Evolutionary conservation across 2,113 vertebrate genomes (phyloP), one percentile per base, ranked within the genome.

Genomic region (Tachycineta bicolor): DNA sequence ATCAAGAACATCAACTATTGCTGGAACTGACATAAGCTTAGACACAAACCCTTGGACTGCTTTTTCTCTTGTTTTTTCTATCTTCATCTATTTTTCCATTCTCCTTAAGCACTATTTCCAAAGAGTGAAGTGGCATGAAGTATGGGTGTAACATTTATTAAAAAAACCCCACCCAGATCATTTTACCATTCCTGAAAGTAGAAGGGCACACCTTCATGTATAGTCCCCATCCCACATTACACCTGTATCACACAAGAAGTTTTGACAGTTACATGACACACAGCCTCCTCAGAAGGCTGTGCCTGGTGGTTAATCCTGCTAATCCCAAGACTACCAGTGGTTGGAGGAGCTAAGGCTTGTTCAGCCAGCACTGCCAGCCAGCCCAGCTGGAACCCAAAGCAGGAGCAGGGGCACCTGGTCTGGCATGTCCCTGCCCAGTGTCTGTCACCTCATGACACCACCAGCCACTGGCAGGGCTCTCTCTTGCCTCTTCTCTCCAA

Each of bases 11-110:
- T 49, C 75, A 80, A 17, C 64, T 77, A 63, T 41, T 55, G n/a
- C 90, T 90, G 67, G 34, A 63, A 60, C n/a, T 56, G 84, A 67
- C 55, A 67, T 33, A 88, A 75, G 34, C 47, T 79, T 59, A 90
- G 59, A 70, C 26, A 79, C 6, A 85, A 64, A 62, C 46, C 19
- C 44, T 43, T 34, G 7, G 53, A 65, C 74, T 65, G 41, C n/a
- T 75, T 79, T 81, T 47, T 81, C 29, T 64, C 55, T 34, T 73
- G 21, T 47, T 84, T 44, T 91, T 68, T 58, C 89, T n/a, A n/a
- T 28, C 24, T 78, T 53, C 46, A 55, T 43, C 55, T 65, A 11
- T 77, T 95, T 95, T 69, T 76, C 63, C 52, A 49, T 67, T 75
- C 44, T 84, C 53, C 60, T 53, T 59, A 50, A 73, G 33, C 31